A percentile compares a stretch with the other conserved stretches of the same genome.
phyloP scores from a whole-genome alignment of 2,797 vertebrate genomes.

The Danio kyathit region DNA sequence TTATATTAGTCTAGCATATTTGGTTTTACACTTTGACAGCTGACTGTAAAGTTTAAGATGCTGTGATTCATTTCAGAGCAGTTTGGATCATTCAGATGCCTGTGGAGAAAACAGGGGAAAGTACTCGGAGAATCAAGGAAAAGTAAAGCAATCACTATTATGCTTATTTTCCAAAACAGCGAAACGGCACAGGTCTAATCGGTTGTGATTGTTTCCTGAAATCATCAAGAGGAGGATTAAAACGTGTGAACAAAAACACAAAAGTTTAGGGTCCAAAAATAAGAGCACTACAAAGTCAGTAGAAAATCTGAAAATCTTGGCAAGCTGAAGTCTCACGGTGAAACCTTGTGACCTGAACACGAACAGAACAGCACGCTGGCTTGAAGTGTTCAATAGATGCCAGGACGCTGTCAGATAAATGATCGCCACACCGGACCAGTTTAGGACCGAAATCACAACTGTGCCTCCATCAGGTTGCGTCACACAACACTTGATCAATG shows the following conservation, averaged over 20 bases:
- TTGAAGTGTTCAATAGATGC: neutral
- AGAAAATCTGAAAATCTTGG: neutral
- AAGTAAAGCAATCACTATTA: slow-evolving; percentile 5
- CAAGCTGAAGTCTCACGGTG: neutral
- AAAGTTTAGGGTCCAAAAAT: neutral
- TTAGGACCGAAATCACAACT: slow-evolving; percentile 16
- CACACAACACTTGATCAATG: slow-evolving; percentile 29
- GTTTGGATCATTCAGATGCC: too few species aligned
- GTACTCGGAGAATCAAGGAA: too few species aligned
- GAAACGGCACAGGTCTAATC: neutral
- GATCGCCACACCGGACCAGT: neutral
- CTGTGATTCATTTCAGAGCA: too few species aligned
- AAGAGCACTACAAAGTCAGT: neutral
- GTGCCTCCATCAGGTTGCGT: neutral
- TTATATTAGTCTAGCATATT: too few species aligned
- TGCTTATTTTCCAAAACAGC: neutral
- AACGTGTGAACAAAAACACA: neutral
- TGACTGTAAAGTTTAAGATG: too few species aligned
- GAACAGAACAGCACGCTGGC: neutral
- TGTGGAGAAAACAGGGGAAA: too few species aligned
- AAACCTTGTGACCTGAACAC: neutral
- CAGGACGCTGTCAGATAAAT: neutral
- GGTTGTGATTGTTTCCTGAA: neutral
- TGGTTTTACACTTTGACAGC: too few species aligned
- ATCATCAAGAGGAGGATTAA: neutral